These are phyloP conservation scores for Melitaea cinxia DNA, from an alignment of 1,140 invertebrate species.

Conservation along the genomic window DNA sequence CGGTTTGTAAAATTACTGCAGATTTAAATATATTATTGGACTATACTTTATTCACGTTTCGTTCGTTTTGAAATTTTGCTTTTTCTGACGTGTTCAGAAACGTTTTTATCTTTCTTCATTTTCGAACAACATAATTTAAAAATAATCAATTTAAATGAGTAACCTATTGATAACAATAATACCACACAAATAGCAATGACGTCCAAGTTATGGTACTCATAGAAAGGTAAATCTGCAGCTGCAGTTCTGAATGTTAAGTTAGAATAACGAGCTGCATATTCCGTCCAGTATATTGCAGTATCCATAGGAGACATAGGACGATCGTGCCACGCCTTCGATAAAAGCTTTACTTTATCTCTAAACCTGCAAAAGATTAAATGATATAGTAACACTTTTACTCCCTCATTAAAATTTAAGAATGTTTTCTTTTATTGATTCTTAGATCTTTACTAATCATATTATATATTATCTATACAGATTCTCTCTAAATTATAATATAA, in stretches of 20 bases:
- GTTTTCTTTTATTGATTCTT: too few relatives aligned
- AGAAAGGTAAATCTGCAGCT: constrained; percentile 82
- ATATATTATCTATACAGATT: too few relatives aligned
- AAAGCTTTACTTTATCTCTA: constrained; percentile 59
- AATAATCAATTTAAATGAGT: constrained; percentile 26
- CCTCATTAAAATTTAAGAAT: too few relatives aligned
- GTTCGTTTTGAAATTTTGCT: constrained; percentile 28
- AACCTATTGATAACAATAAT: constrained; percentile 32
- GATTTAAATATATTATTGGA: too few relatives aligned
- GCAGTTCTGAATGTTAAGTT: constrained; percentile 82
- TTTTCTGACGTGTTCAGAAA: not conserved
- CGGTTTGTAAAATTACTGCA: too few relatives aligned
- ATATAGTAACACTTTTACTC: not conserved
- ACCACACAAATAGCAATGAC: constrained; percentile 63
- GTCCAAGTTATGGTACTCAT: constrained; percentile 85
- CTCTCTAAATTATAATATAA: too few relatives aligned
- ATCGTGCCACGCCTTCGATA: constrained; percentile 81
- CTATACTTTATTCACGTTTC: constrained; percentile 20
- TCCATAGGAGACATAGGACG: constrained; percentile 79
- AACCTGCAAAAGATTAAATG: constrained; percentile 52
- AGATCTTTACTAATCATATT: too few relatives aligned
- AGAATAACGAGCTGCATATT: constrained; percentile 84
- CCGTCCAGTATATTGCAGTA: constrained; percentile 84
- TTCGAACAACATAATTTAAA: constrained; percentile 25
- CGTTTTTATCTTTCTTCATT: constrained; percentile 1